Conservation (phyloP, 2,113 vertebrate genomes). For the Limanda limanda region DNA sequence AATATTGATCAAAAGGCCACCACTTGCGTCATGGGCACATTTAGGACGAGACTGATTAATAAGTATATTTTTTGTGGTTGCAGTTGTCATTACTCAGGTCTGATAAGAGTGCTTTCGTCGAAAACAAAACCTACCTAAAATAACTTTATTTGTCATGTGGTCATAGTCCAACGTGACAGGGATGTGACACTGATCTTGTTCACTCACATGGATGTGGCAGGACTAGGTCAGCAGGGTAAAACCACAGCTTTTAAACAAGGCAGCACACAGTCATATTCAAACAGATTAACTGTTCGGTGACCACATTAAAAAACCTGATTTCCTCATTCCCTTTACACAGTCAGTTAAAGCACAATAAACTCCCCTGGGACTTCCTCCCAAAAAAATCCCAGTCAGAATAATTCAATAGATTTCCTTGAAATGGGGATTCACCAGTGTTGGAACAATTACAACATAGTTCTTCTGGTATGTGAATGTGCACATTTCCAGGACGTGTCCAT, state of each 20-base stretch:
- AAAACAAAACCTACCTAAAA: slow-evolving; percentile 3
- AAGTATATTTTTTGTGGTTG: slow-evolving; percentile 29
- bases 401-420: slow-evolving; percentile 52
- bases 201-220: neutral
- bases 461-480: slow-evolving; percentile 12
- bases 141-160: slow-evolving; percentile 24
- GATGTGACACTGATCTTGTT: slow-evolving; percentile 10
- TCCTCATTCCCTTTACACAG: slow-evolving; percentile 32
- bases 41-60: slow-evolving; percentile 24
- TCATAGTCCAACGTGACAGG: slow-evolving; percentile 16
- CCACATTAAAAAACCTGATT: slow-evolving; percentile 22
- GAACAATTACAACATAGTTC: slow-evolving; percentile 23
- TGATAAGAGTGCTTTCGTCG: slow-evolving; percentile 24
- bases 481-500: slow-evolving; percentile 30
- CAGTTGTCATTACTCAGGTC: slow-evolving; percentile 9
- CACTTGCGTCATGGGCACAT: slow-evolving; percentile 34
- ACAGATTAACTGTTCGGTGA: neutral
- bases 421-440: slow-evolving; percentile 52
- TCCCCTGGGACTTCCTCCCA: slow-evolving; percentile 52
- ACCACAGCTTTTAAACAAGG: neutral
- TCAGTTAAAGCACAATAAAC: slow-evolving; percentile 25
- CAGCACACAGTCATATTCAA: neutral
- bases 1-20: slow-evolving; percentile 24
- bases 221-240: neutral
- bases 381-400: slow-evolving; percentile 45